Percentiles rank a stretch among this genome's conserved stretches.
Evolutionary conservation across 2,888 invertebrate genomes (phyloP).

Genomic region (Euzophera pinguis): DNA sequence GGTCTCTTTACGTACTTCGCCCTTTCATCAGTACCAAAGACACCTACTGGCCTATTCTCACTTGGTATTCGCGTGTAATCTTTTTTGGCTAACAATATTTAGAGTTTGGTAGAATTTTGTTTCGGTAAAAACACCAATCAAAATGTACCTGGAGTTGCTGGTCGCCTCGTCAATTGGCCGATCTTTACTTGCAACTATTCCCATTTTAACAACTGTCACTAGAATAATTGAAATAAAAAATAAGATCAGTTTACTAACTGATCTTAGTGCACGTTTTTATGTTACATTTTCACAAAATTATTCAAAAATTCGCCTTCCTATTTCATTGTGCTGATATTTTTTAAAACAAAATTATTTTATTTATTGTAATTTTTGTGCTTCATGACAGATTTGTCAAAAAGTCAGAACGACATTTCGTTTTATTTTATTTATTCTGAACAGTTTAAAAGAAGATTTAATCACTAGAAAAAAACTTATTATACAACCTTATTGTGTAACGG

Average conservation of each 20-base stretch:
- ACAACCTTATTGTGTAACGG: too few species aligned
- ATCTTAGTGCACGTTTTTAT: not conserved
- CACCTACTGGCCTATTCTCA: too few species aligned
- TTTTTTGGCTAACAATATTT: too few species aligned
- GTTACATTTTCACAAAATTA: not conserved
- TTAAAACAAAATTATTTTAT: not conserved
- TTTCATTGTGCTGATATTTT: not conserved
- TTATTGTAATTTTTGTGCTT: not conserved
- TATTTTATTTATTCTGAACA: not conserved
- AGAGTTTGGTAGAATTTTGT: too few species aligned
- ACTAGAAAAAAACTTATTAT: not conserved
- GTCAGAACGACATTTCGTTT: not conserved
- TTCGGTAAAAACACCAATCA: not conserved
- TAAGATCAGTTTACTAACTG: not conserved
- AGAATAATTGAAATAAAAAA: not conserved
- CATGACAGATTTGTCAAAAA: not conserved
- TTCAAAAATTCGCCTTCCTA: not conserved
- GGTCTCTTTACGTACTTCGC: too few species aligned
- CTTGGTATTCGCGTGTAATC: too few species aligned
- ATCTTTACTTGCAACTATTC: conserved; percentile 43
- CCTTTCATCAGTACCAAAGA: too few species aligned
- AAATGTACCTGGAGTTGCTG: conserved; percentile 52
- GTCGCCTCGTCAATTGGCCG: conserved; percentile 52
- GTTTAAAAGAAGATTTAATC: not conserved
- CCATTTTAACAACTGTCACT: conserved; percentile 32